Percentiles rank a stretch among this genome's conserved stretches.
Evolutionary conservation across 2,888 invertebrate species (phyloP).

Genomic region (Leptarthrus brevirostris): DNA sequence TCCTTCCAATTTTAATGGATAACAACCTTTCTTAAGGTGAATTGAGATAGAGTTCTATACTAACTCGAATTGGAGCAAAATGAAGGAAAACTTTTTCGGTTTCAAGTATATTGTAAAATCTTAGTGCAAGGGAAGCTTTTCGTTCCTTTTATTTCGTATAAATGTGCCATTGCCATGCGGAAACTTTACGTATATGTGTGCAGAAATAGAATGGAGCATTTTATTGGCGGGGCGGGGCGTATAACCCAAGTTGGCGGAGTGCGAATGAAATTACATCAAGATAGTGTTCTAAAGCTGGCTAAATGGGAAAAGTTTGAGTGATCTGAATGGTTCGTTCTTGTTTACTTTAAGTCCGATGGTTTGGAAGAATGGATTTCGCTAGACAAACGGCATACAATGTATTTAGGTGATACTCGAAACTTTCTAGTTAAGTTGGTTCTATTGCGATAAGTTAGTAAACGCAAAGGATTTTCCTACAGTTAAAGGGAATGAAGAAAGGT

Average conservation of each 20-base stretch:
- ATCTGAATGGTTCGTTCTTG: slow-evolving; percentile 39
- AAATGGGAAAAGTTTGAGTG: slow-evolving; percentile 45
- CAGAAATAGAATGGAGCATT: slow-evolving; percentile 7
- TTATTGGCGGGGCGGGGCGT: neutral
- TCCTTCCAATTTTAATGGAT: slow-evolving; percentile 39
- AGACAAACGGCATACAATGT: slow-evolving; percentile 12
- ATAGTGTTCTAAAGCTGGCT: slow-evolving; percentile 43
- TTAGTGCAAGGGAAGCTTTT: slow-evolving; percentile 9
- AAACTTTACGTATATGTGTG: neutral
- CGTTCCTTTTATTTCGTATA: neutral
- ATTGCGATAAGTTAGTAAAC: neutral
- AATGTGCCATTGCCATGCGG: neutral
- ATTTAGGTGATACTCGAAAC: slow-evolving; percentile 14
- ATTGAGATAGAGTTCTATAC: slow-evolving; percentile 21
- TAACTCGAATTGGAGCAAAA: neutral
- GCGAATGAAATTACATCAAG: slow-evolving; percentile 39
- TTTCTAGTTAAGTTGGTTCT: slow-evolving; percentile 24
- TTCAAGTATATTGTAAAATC: slow-evolving; percentile 19
- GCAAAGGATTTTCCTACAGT: neutral
- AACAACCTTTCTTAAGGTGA: slow-evolving; percentile 31
- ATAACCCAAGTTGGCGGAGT: neutral
- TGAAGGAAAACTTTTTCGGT: slow-evolving; percentile 39
- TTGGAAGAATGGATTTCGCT: slow-evolving; percentile 37
- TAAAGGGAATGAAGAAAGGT: neutral
- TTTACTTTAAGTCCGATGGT: slow-evolving; percentile 45